phyloP scores from a whole-genome alignment of 2,888 invertebrate species.

The Dascillus cervinus region DNA sequence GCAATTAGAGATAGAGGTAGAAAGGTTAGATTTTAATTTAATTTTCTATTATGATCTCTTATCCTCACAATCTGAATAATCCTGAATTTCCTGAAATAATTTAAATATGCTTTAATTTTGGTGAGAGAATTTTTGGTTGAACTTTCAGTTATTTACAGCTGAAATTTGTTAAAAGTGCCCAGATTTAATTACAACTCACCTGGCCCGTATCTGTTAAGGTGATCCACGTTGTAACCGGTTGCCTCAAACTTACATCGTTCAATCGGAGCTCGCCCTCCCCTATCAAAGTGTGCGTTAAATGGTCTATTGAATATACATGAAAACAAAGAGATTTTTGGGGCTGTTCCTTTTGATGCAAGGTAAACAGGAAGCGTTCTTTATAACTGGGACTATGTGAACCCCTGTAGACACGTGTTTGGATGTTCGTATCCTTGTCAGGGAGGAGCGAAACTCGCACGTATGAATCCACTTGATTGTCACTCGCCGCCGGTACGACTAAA shows the following conservation, averaged over 20 bases:
- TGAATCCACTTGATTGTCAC: slow-evolving; percentile 56
- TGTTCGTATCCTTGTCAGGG: slow-evolving; percentile 60
- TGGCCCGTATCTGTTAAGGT: slow-evolving; percentile 66
- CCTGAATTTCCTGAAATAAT: too few relatives aligned
- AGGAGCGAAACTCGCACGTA: slow-evolving; percentile 69
- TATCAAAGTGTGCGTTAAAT: slow-evolving; percentile 54
- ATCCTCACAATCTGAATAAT: too few relatives aligned
- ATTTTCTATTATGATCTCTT: too few relatives aligned
- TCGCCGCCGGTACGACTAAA: slow-evolving; percentile 53
- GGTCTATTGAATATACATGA: slow-evolving; percentile 59
- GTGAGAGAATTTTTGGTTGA: too few relatives aligned
- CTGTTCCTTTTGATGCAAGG: slow-evolving; percentile 52
- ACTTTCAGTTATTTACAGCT: too few relatives aligned
- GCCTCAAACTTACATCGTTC: slow-evolving; percentile 53
- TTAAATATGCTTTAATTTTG: too few relatives aligned
- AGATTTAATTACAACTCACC: too few relatives aligned
- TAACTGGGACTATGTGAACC: slow-evolving; percentile 64
- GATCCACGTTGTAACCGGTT: slow-evolving; percentile 72
- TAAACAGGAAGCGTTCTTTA: slow-evolving; percentile 68
- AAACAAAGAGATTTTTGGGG: slow-evolving; percentile 55
- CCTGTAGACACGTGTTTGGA: slow-evolving; percentile 63
- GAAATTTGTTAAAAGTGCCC: too few relatives aligned
- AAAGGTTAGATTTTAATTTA: too few relatives aligned
- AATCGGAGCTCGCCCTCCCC: slow-evolving; percentile 64
- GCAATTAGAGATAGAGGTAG: too few relatives aligned